phyloP scores from a whole-genome alignment of 2,888 invertebrate species.

The Ptilodon capucinus region DNA sequence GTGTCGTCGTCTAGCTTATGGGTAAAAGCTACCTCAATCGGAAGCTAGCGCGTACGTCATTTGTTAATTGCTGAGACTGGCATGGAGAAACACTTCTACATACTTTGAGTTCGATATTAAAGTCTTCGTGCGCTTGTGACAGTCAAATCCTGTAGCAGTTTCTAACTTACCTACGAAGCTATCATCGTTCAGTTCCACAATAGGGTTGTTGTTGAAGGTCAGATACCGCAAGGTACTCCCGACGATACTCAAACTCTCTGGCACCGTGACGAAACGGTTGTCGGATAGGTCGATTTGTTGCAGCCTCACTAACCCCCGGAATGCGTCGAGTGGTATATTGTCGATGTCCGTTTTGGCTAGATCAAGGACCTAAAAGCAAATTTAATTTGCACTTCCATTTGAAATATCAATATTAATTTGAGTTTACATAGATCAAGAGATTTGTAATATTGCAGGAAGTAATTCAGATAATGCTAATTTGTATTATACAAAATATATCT shows the following conservation, averaged over 20 bases:
- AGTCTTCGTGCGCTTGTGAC: not conserved
- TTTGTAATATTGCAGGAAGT: too few species aligned
- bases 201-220: constrained; percentile 84
- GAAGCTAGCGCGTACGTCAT: too few species aligned
- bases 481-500: too few species aligned
- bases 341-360: constrained; percentile 83
- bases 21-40: too few species aligned
- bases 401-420: too few species aligned
- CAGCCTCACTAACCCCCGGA: constrained; percentile 75
- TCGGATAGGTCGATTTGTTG: constrained; percentile 82
- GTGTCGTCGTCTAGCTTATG: too few species aligned
- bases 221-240: constrained; percentile 81
- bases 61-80: too few species aligned
- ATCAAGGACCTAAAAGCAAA: constrained; percentile 75
- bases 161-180: constrained; percentile 80
- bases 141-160: not conserved
- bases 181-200: constrained; percentile 81
- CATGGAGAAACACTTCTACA: not conserved
- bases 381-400: not conserved
- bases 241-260: constrained; percentile 78
- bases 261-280: constrained; percentile 83
- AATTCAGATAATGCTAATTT: too few species aligned
- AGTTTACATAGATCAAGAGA: too few species aligned
- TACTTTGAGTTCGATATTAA: too few species aligned
- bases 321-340: constrained; percentile 77